These are phyloP conservation scores for Phymatocera aterrima DNA, from an alignment of 2,888 invertebrate genomes.

Conservation along the genomic window DNA sequence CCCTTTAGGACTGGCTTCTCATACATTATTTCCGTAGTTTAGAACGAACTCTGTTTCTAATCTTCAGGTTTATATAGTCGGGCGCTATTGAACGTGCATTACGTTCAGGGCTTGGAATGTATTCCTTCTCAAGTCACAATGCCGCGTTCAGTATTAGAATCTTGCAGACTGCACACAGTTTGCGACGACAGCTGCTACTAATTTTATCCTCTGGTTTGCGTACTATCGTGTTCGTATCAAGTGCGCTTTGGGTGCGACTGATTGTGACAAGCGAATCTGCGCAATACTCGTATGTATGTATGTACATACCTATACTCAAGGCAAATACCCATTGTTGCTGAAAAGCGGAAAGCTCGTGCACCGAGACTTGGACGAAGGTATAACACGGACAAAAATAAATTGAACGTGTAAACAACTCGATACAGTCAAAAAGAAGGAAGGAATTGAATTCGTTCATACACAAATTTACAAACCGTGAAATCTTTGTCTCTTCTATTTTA, in stretches of 20 bases:
- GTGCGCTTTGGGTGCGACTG: neutral
- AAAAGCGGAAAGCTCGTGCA: no score
- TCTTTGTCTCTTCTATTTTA: neutral
- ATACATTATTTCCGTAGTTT: neutral
- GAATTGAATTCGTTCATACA: constrained; percentile 14
- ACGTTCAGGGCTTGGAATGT: neutral
- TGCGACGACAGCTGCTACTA: neutral
- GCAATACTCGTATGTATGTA: neutral
- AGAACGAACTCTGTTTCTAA: neutral
- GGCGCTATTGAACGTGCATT: neutral
- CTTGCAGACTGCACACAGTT: neutral
- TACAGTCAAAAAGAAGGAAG: neutral
- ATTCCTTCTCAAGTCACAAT: neutral
- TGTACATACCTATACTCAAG: neutral
- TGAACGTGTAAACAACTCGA: neutral
- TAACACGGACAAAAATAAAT: neutral
- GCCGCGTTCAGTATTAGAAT: neutral
- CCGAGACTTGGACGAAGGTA: no score
- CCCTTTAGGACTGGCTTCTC: neutral
- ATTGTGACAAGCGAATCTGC: neutral
- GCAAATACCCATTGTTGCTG: neutral
- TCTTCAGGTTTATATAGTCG: neutral
- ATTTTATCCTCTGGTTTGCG: neutral
- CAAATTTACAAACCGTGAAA: neutral
- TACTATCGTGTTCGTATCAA: neutral